phyloP scores from a whole-genome alignment of 2,888 invertebrate species.

The Merodon equestris region DNA sequence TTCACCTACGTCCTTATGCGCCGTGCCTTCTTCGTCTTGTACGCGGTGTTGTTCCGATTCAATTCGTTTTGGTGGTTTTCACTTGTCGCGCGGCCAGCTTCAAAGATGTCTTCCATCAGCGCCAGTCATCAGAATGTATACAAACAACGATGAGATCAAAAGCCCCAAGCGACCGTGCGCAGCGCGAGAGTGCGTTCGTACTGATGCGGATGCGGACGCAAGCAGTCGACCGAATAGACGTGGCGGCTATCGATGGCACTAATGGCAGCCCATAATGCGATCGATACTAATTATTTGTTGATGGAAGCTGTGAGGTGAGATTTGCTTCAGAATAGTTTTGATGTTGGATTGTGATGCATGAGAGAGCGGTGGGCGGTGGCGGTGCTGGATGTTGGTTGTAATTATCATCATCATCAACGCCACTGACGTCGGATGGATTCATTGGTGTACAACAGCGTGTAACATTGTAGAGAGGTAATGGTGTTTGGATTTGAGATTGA shows the following conservation, averaged over 20 bases:
- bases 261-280: conserved; percentile 60
- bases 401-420: conserved; percentile 26
- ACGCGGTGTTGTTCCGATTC: conserved; percentile 44
- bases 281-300: conserved; percentile 63
- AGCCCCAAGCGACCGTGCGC: conserved; percentile 69
- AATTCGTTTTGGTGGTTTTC: conserved; percentile 42
- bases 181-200: neutral
- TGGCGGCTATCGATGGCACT: conserved; percentile 55
- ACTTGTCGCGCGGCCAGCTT: conserved; percentile 64
- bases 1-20: too few species aligned
- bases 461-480: conserved; percentile 28
- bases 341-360: conserved; percentile 23
- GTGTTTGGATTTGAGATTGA: conserved; percentile 47
- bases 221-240: conserved; percentile 64
- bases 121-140: conserved; percentile 79
- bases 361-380: conserved; percentile 26
- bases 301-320: conserved; percentile 52
- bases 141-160: conserved; percentile 79
- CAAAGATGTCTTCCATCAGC: conserved; percentile 75
- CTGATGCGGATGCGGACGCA: conserved; percentile 36
- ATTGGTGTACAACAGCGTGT: conserved; percentile 19
- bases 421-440: neutral
- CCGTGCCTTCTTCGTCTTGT: too few species aligned
- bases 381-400: conserved; percentile 14
- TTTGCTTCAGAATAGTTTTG: conserved; percentile 50